Base-by-base conservation (phyloP, 30 jellyfish, hydroid and myxozoan species). In the Nemopilema nomurai region DNA sequence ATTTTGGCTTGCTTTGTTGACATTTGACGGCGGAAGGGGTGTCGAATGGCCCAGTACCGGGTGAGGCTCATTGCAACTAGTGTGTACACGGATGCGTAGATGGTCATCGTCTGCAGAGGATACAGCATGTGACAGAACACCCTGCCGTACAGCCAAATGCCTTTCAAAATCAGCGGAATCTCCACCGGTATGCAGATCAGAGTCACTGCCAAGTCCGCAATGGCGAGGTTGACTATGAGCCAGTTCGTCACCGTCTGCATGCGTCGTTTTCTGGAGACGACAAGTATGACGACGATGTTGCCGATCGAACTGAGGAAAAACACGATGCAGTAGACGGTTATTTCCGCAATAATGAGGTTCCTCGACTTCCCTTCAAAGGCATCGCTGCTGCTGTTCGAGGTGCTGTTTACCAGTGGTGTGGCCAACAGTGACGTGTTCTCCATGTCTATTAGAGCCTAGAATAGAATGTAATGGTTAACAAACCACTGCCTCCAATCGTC, bases 171-270 rank as follows among this genome's bases (percentile, higher is more conserved):
- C 69, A 94, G 25, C 16, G 99, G 99, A 4, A 94, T 89, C 65
- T 94, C 99, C 7, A 89, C 84, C 23, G 99, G 99, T 17, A 94
- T 94, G 64, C 97, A 94, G 29, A 94, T 74, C 16, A 94, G 51
- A 18, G 97, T 82, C 32, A 88, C 95, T 24, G 92, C 89, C 21
- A 94, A 90, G 67, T 94, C 99, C 0, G 99, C 99, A 8, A 94
- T 73, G 33, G 99, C 95, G 19, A 94, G 80, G 67, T 94, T 94
- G 0, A 94, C 88, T 7, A 94, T 89, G 65, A 94, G 79, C 99
- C 99, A 94, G 86, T 94, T 94, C 16, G 99, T 94, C 26, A 94
- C 93, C n/a, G 99, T 84, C 74, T 94, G 99, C 99, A 94, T 94
- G 19, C 96, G 92, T 18, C 96, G 84, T 68, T 94, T 94, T 29